Evolutionary conservation across 2,797 vertebrate genomes (phyloP), one percentile per base, ranked within the genome.

Genomic region (Mormyrus proboscirostris): DNA sequence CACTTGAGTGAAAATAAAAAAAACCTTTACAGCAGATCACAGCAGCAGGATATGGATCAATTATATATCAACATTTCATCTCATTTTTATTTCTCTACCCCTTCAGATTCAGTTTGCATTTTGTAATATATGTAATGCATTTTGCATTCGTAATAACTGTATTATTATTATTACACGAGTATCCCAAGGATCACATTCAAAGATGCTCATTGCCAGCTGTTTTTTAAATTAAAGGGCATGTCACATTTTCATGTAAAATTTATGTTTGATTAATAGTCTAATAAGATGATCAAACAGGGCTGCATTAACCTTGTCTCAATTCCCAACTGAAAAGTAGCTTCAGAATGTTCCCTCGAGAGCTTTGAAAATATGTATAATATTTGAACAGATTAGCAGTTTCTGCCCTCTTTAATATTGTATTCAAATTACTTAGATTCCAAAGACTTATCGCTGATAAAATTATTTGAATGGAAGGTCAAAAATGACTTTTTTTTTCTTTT

Each of bases 221-320:
- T 22, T 89, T 47, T 76, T 87, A 90, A 90, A 89, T 89, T 84
- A 82, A 92, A 91, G 89, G 89, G 89, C 89, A 89, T 90, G 87
- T 92, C 88, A 83, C 86, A 22, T 69, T 90, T 82, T 90, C 84
- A 65, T 50, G 82, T 88, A 88, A 57, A 69, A 86, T 90, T 91
- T 87, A 91, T 92, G 91, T 93, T 92, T 93, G 92, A 93, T 92
- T 89, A 93, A 91, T 90, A 91, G 91, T 90, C 90, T 73, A 86
- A 84, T 59, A 83, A 85, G 88, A 62, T 84, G 79, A 16, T 89
- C 88, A 88, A 88, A 79, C 82, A 25, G 53, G 12, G 57, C 84
- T 84, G 53, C 88, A 73, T 89, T 83, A 47, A 87, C 82, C 89
- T 90, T 89, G 90, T 88, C 90, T 90, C 91, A 91, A 90, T 90